Evolutionary conservation across 2,888 invertebrate genomes (phyloP).

Genomic region (Callyntrura guangdongensis): DNA sequence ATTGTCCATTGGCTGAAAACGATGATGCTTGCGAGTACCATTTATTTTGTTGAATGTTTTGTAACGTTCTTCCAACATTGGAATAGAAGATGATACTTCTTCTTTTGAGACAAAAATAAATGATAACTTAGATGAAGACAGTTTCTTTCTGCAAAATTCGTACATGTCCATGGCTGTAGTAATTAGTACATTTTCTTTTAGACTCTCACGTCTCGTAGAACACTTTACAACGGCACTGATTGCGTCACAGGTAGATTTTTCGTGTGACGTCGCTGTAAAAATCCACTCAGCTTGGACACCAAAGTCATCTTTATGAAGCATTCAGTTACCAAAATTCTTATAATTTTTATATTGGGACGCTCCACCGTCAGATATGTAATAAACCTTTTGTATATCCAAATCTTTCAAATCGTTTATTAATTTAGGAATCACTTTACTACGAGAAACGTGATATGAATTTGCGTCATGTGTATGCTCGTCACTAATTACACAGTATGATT

Average conservation of each 20-base stretch:
- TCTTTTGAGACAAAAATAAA: not conserved
- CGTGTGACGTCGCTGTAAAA: conserved; percentile 84
- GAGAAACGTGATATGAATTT: conserved; percentile 78
- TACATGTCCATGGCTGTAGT: not conserved
- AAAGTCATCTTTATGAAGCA: conserved; percentile 82
- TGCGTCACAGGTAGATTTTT: conserved; percentile 84
- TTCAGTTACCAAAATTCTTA: conserved; percentile 82
- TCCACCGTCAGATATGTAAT: conserved; percentile 83
- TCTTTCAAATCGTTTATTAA: conserved; percentile 53
- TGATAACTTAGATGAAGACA: not conserved
- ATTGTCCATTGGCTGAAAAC: too few species aligned
- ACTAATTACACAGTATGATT: conserved; percentile 69
- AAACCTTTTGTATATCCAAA: conserved; percentile 68
- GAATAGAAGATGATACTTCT: too few species aligned
- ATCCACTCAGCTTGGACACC: conserved; percentile 83
- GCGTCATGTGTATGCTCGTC: conserved; percentile 81
- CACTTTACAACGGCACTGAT: conserved; percentile 82
- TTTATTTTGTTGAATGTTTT: too few species aligned
- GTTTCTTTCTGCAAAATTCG: not conserved
- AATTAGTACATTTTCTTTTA: not conserved
- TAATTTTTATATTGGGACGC: conserved; percentile 84
- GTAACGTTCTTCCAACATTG: too few species aligned
- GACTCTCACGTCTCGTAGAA: not conserved
- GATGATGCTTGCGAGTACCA: too few species aligned
- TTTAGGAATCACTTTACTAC: conserved; percentile 35